Percentiles rank a stretch among this genome's conserved stretches.
These are phyloP conservation scores for Lophura nycthemera DNA, from an alignment of 2,113 vertebrate genomes.

Conservation along the genomic window DNA sequence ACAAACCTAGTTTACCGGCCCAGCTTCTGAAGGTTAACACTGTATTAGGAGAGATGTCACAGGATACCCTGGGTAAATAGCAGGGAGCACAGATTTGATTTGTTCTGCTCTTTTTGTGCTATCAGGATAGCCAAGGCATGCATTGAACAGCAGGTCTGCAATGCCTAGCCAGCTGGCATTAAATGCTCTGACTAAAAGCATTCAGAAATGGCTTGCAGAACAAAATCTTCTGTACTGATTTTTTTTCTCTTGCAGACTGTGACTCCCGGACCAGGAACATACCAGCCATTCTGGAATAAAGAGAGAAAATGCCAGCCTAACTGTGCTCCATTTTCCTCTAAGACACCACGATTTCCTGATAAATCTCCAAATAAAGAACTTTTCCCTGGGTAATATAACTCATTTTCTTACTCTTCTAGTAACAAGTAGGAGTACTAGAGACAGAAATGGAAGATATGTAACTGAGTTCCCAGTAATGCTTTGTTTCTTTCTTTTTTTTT, in stretches of 20 bases:
- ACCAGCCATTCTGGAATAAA: slow-evolving; percentile 69
- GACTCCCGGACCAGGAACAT: slow-evolving; percentile 76
- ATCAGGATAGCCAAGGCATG: neutral
- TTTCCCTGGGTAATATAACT: slow-evolving; percentile 80
- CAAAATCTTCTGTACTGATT: neutral
- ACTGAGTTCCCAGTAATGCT: neutral
- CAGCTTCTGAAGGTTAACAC: neutral
- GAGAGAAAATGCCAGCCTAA: slow-evolving; percentile 46
- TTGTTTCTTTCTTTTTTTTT: neutral
- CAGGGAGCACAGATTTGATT: neutral
- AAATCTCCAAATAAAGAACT: neutral
- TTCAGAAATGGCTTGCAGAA: neutral
- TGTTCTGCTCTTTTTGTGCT: neutral
- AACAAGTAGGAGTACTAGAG: neutral
- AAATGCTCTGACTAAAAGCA: neutral
- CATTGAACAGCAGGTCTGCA: neutral
- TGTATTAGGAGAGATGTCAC: neutral
- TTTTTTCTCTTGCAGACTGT: slow-evolving; percentile 57
- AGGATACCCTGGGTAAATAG: neutral
- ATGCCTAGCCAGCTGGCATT: neutral
- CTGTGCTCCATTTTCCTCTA: slow-evolving; percentile 77
- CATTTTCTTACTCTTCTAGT: neutral
- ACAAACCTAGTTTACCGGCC: neutral
- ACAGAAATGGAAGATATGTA: neutral
- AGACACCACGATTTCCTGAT: slow-evolving; percentile 62